Evolutionary conservation across 1,140 invertebrate genomes (phyloP).

Genomic region (Zaprionus gabonicus): DNA sequence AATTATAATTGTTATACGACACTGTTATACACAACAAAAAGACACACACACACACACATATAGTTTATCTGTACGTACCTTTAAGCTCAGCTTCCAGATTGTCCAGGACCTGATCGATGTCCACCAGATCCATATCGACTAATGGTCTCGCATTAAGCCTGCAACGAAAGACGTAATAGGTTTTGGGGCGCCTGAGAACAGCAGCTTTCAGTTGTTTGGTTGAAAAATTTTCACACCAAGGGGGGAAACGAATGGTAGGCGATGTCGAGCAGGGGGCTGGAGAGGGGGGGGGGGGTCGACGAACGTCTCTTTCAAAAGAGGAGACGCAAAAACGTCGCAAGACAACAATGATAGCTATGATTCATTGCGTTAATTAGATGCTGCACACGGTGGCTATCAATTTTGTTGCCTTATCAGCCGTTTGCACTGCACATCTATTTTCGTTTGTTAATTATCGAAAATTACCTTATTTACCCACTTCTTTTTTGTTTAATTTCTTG

Average conservation of each 20-base stretch:
- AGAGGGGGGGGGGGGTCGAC: conserved; percentile 26
- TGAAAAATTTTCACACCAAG: conserved; percentile 45
- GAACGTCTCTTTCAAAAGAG: not conserved
- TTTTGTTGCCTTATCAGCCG: conserved; percentile 41
- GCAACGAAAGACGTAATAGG: conserved; percentile 31
- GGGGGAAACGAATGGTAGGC: not conserved
- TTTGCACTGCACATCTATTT: conserved; percentile 17
- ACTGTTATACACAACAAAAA: conserved; percentile 1
- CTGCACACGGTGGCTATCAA: not conserved
- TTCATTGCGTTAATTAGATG: conserved; percentile 24
- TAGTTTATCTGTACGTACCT: conserved; percentile 18
- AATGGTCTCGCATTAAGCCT: conserved; percentile 46
- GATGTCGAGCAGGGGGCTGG: conserved; percentile 23
- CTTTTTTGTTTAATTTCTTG: conserved; percentile 48
- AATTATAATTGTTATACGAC: not conserved
- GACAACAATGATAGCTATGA: conserved; percentile 47
- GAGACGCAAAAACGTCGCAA: conserved; percentile 41
- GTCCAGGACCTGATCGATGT: conserved; percentile 94
- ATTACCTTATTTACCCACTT: conserved; percentile 47
- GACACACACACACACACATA: not conserved
- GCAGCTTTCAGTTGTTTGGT: conserved; percentile 19
- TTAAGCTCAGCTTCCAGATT: conserved; percentile 88
- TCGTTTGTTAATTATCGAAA: conserved; percentile 20
- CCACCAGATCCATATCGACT: conserved; percentile 86
- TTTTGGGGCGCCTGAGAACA: conserved; percentile 11